Evolutionary conservation across 1,140 invertebrate species (phyloP), one percentile per base, ranked within the genome.

Genomic region (Berghia stephanieae): DNA sequence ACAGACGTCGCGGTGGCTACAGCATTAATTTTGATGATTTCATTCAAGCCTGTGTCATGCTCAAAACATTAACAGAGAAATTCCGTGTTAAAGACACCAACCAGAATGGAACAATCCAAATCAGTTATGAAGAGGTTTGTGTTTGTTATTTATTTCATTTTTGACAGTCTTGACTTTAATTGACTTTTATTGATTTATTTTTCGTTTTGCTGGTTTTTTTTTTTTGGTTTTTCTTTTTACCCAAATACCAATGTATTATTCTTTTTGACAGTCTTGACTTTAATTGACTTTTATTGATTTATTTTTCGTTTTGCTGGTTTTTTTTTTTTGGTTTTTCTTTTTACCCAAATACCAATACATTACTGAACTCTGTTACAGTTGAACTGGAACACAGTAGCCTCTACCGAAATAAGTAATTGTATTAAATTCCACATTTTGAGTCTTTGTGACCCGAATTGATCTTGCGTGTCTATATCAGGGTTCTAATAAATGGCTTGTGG

Each of bases 1-100:
- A 90, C 72, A 81, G 82, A 43, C 31, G 46, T 3, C 77, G 82
- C 42, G 85, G 84, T 55, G 43, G 74, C 16, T 36, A 79, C 34
- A 84, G 75, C 44, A 90, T 90, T 16, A 87, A 90, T 43, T 90
- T 90, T 84, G 89, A 90, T 82, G 88, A 88, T 74, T 90, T 90
- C 81, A 90, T 90, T 57, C 89, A 90, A 78, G 84, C 86, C n/a
- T 89, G 88, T 84, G 89, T 90, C 10, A 89, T 89, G 87, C 82
- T 90, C 13, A 88, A 88, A 78, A 82, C 85, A 21, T 79, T 90
- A 34, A 89, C 89, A 73, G 88, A 89, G 70, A 88, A 88, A 78
- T 90, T 90, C 78, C 70, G 87, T 66, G 78, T 77, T 21, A 89
- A 88, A 78, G 89, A 89, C 77, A 74, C 79, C 10, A 78, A 84